Base-by-base conservation (phyloP, 2,113 vertebrate species). In the Halcyon malimbica region DNA sequence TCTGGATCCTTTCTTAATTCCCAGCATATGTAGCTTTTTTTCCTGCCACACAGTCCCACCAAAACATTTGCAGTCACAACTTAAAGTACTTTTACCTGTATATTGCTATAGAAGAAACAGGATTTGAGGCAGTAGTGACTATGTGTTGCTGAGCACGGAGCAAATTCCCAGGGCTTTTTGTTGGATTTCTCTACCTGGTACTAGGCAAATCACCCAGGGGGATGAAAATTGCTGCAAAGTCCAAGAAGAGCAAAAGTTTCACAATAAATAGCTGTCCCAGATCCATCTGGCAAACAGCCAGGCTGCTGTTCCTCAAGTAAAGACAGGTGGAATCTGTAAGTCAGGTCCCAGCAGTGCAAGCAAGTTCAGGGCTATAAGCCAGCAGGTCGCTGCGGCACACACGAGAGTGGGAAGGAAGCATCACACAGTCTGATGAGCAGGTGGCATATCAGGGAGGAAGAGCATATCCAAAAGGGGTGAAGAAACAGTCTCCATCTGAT, bases 131-230 rank as follows among this genome's bases (percentile, higher is more conserved):
- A 62, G 73, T 76, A 90, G 76, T 26, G 81, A 69, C 78, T 62
- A 21, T 24, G 31, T 76, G 77, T 69, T 93, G 78, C 87, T 89
- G 62, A 85, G 89, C 83, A 76, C 64, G 87, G 89, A 95, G 65
- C 84, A 89, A 93, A 95, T 84, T 94, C 89, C 89, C 91, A 76
- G 44, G 77, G 70, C 69, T 75, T 87, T 94, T 93, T 89, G 93
- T 91, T 96, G 89, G 70, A 90, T 94, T 93, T 94, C 81, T 83
- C 78, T 94, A 93, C 69, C 87, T 94, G 57, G 74, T 93, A 93
- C 84, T 87, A 85, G 84, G 87, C 70, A 95, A 90, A 95, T 85
- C 89, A 88, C 81, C 41, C 48, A 65, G 54, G 50, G 78, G 77
- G 78, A 93, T 91, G 67, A 87, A 96, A 91, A 94, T 44, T 87